Evolutionary conservation across 2,888 invertebrate genomes (phyloP), one percentile per base, ranked within the genome.

Genomic region (Nephrotoma guestfalica): DNA sequence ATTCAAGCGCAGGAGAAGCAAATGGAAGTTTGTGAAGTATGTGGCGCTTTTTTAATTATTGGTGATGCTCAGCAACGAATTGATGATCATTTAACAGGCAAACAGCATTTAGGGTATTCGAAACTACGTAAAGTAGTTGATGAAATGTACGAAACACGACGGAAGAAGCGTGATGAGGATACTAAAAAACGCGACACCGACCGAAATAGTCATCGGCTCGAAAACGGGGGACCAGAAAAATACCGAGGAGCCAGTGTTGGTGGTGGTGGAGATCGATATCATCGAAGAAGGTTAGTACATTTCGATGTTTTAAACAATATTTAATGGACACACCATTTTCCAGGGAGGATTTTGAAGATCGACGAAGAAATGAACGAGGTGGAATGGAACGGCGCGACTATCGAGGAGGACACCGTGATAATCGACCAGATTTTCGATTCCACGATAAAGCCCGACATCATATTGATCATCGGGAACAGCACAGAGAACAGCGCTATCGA

Each of bases 21-120:
- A 91, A 99, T 99, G 99, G 98, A 99, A 92, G 99, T 99, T 18
- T 99, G 99, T 91, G 97, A 98, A 88, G 97, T 98, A 1, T 99
- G 99, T 91, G 99, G 99, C 0, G 99, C 99, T 6, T 98, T 99
- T 92, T 93, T 99, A n/a, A 99, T 99, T 89, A 98, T 99, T 7
- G 99, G 98, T 7, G 99, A 99, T 92, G 99, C 99, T 2, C 99
- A 98, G 90, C 98, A 98, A 90, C 94, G 99, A 87, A 97, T 99
- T 87, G 99, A 99, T 89, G 99, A 99, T 91, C 99, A 99, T 93
- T 92, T 99, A 87, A 97, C 97, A 94, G 99, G 99, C 43, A 99
- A 99, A 92, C 99, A 99, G 91, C 99, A 99, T 93, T 96, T 98
- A 88, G 99, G 99, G 86, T 95, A 95, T 89, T 95, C 94, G 87